These are phyloP conservation scores for Acropternis orthonyx DNA, from an alignment of 2,797 vertebrate genomes.

Conservation along the genomic window DNA sequence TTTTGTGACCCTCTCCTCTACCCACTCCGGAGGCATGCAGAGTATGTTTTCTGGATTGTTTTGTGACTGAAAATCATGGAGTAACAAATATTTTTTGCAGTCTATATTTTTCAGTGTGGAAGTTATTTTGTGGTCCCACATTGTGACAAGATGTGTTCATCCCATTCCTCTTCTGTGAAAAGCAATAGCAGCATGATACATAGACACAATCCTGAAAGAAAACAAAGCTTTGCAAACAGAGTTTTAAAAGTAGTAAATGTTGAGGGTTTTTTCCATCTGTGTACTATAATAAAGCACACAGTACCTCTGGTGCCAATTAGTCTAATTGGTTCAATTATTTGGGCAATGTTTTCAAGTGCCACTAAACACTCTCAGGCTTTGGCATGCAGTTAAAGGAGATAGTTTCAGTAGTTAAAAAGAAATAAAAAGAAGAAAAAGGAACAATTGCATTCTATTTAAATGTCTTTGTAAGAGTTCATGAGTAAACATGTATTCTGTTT, in stretches of 20 bases:
- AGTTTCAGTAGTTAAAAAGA: conserved; percentile 2
- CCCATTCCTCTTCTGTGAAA: background rate
- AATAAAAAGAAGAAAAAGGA: background rate
- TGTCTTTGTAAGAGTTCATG: background rate
- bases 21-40: background rate
- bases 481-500: background rate
- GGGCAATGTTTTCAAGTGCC: conserved; percentile 40
- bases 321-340: conserved; percentile 34
- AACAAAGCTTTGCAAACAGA: background rate
- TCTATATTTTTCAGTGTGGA: background rate
- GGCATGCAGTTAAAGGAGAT: conserved; percentile 15
- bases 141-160: background rate
- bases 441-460: conserved; percentile 25
- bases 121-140: background rate
- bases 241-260: background rate
- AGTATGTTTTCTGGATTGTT: background rate
- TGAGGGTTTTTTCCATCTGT: background rate
- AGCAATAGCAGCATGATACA: background rate
- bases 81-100: background rate
- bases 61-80: background rate
- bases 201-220: background rate
- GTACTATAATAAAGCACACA: background rate
- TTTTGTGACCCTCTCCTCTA: background rate
- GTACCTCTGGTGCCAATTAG: conserved; percentile 55
- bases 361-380: conserved; percentile 40